Evolutionary conservation across 2,797 vertebrate species (phyloP).

Genomic region (Bovichtus diacanthus): DNA sequence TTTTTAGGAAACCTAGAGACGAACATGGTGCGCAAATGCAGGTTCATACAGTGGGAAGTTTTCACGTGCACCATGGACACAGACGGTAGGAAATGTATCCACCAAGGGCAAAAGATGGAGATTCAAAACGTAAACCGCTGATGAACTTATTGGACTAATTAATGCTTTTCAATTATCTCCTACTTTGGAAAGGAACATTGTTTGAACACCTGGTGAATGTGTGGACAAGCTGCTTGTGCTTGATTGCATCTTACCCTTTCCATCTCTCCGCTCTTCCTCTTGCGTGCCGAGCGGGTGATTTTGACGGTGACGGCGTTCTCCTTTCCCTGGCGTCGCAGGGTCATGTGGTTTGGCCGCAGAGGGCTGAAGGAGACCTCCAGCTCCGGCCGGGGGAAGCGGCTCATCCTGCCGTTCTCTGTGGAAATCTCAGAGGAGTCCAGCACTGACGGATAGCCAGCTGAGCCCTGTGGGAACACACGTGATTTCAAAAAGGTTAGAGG

Average conservation of each 20-base stretch:
- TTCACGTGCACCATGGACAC: not conserved
- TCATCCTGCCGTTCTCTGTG: conserved; percentile 87
- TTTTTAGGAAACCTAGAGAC: not conserved
- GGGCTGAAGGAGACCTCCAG: conserved; percentile 96
- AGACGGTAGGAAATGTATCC: not conserved
- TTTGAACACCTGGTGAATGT: not conserved
- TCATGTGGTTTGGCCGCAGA: conserved; percentile 90
- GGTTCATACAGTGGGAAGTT: not conserved
- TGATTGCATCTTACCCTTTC: conserved; percentile 82
- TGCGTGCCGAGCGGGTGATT: conserved; percentile 84
- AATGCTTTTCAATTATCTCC: not conserved
- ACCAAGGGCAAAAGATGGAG: not conserved
- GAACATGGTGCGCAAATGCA: not conserved
- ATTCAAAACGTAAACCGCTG: not conserved
- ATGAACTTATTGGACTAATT: not conserved
- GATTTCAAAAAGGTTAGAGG: not conserved
- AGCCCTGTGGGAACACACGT: conserved; percentile 61
- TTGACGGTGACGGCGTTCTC: conserved; percentile 87
- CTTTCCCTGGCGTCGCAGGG: conserved; percentile 89
- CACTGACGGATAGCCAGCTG: conserved; percentile 76
- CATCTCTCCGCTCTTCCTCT: conserved; percentile 91
- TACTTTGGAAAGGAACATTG: not conserved
- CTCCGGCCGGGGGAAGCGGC: conserved; percentile 93
- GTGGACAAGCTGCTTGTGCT: not conserved
- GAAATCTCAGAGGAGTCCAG: conserved; percentile 94